Conservation (phyloP, 1,140 invertebrate species). For the Zaprionus davidi region DNA sequence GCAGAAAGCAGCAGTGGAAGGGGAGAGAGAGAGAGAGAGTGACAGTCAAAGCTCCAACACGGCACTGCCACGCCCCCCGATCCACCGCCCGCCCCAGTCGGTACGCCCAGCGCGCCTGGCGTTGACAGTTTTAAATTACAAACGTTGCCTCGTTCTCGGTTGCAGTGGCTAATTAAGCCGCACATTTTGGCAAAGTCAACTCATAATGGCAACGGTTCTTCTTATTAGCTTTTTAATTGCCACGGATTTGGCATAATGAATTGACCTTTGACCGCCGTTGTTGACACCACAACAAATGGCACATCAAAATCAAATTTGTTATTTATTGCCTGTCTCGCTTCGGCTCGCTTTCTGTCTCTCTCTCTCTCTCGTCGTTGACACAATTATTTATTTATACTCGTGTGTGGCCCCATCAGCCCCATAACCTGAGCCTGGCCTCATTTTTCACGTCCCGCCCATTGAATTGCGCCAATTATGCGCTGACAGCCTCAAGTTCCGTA, state of each 20-base stretch:
- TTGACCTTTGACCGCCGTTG: conserved; percentile 26
- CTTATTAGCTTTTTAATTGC: conserved; percentile 74
- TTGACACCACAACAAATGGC: conserved; percentile 60
- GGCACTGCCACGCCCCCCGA: too few relatives aligned
- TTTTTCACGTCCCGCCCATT: conserved; percentile 64
- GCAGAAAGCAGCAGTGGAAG: conserved; percentile 9
- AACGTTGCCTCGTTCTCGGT: conserved; percentile 56
- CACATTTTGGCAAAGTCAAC: conserved; percentile 71
- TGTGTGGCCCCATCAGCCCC: conserved; percentile 13
- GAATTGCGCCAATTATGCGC: conserved; percentile 75
- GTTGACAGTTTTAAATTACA: conserved; percentile 79
- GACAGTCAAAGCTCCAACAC: background rate
- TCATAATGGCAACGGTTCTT: conserved; percentile 53
- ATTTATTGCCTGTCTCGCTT: conserved; percentile 54
- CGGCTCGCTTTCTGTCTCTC: background rate
- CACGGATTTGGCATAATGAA: conserved; percentile 27
- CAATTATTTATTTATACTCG: conserved; percentile 76
- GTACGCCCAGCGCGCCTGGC: conserved; percentile 33
- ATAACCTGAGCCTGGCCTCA: conserved; percentile 53
- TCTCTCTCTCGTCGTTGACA: conserved; percentile 12
- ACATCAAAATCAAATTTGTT: conserved; percentile 76
- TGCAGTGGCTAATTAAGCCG: conserved; percentile 65
- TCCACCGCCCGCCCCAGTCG: background rate
- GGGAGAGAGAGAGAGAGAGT: background rate
- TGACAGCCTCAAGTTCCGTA: conserved; percentile 64